Evolutionary conservation across 2,113 vertebrate species (phyloP).

Genomic region (Dissostichus mawsoni): DNA sequence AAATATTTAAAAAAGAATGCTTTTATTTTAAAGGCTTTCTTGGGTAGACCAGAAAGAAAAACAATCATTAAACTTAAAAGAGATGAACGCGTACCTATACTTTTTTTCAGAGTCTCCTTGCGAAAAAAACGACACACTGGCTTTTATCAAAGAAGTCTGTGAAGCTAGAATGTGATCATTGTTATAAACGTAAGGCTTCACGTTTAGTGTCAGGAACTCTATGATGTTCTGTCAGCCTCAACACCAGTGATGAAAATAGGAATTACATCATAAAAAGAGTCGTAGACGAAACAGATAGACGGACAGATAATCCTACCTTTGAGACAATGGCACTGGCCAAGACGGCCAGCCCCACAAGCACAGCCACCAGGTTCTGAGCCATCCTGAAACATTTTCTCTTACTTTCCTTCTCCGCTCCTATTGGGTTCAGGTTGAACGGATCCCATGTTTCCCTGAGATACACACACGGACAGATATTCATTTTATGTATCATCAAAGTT

Average conservation of each 20-base stretch:
- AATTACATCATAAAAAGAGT: not conserved
- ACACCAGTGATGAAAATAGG: not conserved
- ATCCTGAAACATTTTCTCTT: slow-evolving; percentile 76
- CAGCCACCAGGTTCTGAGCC: slow-evolving; percentile 78
- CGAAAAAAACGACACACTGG: not conserved
- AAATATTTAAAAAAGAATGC: not conserved
- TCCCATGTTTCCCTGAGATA: slow-evolving; percentile 84
- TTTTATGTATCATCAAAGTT: not conserved
- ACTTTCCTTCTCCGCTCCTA: slow-evolving; percentile 83
- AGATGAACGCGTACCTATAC: not conserved
- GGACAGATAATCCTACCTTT: slow-evolving; percentile 71
- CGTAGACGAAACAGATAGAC: not conserved
- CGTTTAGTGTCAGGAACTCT: not conserved
- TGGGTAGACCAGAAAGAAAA: not conserved
- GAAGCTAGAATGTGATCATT: not conserved
- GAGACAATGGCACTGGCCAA: slow-evolving; percentile 75
- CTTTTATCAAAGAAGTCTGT: not conserved
- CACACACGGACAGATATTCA: slow-evolving; percentile 11
- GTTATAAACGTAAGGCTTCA: not conserved
- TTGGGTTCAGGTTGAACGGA: slow-evolving; percentile 84
- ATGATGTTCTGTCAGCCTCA: not conserved
- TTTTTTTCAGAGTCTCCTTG: not conserved
- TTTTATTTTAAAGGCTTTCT: not conserved
- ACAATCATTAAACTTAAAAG: not conserved
- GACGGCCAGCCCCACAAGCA: slow-evolving; percentile 80